Conservation (phyloP, 2,113 vertebrate species). For the Amblyopsis rosae region DNA sequence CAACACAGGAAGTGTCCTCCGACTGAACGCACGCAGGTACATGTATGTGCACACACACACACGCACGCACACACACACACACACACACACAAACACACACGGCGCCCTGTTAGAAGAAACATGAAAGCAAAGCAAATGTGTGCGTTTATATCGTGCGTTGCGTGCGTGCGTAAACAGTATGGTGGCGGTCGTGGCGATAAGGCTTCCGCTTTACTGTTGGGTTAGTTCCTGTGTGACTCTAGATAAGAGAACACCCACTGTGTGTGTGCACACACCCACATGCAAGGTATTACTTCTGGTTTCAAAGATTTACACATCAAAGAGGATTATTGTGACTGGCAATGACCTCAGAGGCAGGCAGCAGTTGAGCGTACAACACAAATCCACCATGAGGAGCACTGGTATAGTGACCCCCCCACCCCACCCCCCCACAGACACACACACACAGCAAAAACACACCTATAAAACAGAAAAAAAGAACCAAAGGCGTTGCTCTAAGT, state of each 20-base stretch:
- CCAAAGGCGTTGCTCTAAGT: neutral
- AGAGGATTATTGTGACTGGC: slow-evolving; percentile 18
- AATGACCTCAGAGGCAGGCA: slow-evolving; percentile 22
- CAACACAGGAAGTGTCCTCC: neutral
- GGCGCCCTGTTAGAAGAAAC: slow-evolving; percentile 9
- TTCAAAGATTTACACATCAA: slow-evolving; percentile 24
- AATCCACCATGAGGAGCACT: neutral
- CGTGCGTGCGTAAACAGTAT: slow-evolving; percentile 53
- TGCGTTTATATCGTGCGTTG: slow-evolving; percentile 2
- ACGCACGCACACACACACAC: slow-evolving; percentile 9
- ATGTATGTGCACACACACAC: slow-evolving; percentile 13
- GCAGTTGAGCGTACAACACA: slow-evolving; percentile 10
- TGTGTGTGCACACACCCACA: slow-evolving; percentile 30
- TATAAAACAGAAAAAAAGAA: neutral
- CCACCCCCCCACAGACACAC: neutral
- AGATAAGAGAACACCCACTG: slow-evolving; percentile 55
- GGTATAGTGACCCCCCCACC: neutral
- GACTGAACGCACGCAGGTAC: neutral
- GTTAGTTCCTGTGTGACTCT: slow-evolving; percentile 62
- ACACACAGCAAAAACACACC: neutral
- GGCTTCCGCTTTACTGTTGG: slow-evolving; percentile 63
- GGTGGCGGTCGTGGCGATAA: slow-evolving; percentile 61
- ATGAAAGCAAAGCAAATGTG: slow-evolving; percentile 31
- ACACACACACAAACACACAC: neutral
- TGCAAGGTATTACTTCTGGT: slow-evolving; percentile 20